Evolutionary conservation across 2,888 invertebrate genomes (phyloP).

Genomic region (Agrenia bidenticulata): DNA sequence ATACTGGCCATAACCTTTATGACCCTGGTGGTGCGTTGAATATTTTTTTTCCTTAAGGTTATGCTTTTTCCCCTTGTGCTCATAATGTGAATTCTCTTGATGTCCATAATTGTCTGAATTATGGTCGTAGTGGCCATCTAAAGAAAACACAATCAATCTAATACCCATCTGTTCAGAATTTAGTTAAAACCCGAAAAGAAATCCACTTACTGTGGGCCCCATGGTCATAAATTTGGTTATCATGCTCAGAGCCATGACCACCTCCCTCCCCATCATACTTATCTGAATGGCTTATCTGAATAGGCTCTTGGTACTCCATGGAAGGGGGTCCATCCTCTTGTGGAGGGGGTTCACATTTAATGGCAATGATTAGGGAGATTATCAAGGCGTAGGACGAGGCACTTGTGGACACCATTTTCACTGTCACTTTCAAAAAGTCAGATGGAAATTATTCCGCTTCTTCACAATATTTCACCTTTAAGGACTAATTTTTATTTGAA

Average conservation of each 20-base stretch:
- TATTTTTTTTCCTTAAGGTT: background rate
- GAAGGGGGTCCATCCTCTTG: background rate
- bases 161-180: no score
- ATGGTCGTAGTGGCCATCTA: no score
- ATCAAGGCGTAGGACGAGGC: conserved; percentile 10
- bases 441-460: no score
- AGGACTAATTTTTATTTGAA: background rate
- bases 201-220: background rate
- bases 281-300: background rate
- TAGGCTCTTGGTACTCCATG: conserved; percentile 5
- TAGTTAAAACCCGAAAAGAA: no score
- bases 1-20: conserved; percentile 17
- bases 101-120: no score
- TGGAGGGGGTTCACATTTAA: conserved; percentile 15
- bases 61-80: background rate
- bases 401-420: conserved; percentile 2
- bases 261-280: conserved; percentile 4
- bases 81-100: no score
- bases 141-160: no score
- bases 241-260: background rate
- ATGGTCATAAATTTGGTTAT: conserved; percentile 8
- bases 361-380: conserved; percentile 12
- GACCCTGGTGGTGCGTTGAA: background rate
- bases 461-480: no score
- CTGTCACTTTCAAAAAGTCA: no score